A percentile compares a stretch with the other conserved stretches of the same genome.
phyloP scores from a whole-genome alignment of 2,888 invertebrate species.

The Arctia plantaginis region DNA sequence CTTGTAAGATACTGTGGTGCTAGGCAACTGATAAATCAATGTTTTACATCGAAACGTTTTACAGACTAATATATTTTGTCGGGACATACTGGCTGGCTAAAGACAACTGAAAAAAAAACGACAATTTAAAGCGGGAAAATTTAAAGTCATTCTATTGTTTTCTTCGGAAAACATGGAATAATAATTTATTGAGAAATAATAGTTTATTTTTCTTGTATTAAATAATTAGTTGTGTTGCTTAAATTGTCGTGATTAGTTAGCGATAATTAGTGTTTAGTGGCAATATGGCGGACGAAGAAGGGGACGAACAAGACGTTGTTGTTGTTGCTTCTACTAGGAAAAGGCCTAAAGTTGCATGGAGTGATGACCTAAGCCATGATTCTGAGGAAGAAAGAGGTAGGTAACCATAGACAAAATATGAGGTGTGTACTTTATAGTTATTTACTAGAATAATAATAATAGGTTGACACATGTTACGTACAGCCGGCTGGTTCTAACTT shows the following conservation, averaged over 20 bases:
- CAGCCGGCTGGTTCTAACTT: no score
- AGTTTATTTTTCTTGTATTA: slow-evolving; percentile 19
- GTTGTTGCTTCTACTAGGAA: slow-evolving; percentile 37
- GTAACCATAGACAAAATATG: background rate
- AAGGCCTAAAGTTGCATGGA: slow-evolving; percentile 77
- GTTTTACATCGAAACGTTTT: background rate
- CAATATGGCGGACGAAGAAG: slow-evolving; percentile 54
- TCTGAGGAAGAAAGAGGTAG: slow-evolving; percentile 83
- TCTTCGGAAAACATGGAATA: slow-evolving; percentile 29
- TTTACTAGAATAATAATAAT: no score
- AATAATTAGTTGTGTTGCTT: slow-evolving; percentile 21
- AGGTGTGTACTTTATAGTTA: no score
- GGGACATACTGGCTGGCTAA: slow-evolving; percentile 12
- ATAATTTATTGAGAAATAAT: slow-evolving; percentile 25
- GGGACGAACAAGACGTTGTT: background rate
- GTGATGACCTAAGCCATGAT: slow-evolving; percentile 82
- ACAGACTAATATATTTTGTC: background rate
- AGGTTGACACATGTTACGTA: no score
- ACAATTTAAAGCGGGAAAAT: slow-evolving; percentile 25
- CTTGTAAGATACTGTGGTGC: background rate
- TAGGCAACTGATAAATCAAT: slow-evolving; percentile 37
- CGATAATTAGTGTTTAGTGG: slow-evolving; percentile 22
- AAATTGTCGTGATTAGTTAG: slow-evolving; percentile 17
- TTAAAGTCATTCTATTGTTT: slow-evolving; percentile 43
- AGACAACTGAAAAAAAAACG: background rate